A percentile compares a stretch with the other conserved stretches of the same genome.
Evolutionary conservation across 2,113 vertebrate species (phyloP).

Genomic region (Empidonax traillii): DNA sequence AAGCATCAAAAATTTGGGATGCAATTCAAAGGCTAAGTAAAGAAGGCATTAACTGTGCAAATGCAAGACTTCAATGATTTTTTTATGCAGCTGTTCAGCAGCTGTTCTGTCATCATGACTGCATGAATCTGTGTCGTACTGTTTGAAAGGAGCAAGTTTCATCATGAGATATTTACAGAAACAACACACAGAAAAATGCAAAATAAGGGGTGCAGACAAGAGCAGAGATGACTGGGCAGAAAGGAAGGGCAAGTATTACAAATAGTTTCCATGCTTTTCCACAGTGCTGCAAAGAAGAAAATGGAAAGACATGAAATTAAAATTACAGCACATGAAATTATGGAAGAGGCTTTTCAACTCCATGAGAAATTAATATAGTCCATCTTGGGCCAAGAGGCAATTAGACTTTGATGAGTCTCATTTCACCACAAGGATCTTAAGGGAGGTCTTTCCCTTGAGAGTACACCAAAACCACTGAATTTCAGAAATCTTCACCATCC

Average conservation of each 20-base stretch:
- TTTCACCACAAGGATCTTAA: not conserved
- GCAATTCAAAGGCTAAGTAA: not conserved
- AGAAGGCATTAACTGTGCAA: not conserved
- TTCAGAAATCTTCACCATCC: not conserved
- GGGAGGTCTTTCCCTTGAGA: not conserved
- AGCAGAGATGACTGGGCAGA: not conserved
- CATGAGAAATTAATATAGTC: not conserved
- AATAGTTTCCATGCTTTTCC: not conserved
- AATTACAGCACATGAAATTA: not conserved
- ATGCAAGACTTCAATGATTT: not conserved
- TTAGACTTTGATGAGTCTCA: not conserved
- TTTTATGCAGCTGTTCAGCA: not conserved
- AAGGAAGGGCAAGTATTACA: not conserved
- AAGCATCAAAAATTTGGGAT: not conserved
- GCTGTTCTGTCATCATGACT: not conserved
- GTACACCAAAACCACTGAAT: not conserved
- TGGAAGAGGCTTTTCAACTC: not conserved
- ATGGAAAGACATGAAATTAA: not conserved
- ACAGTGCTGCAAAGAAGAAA: not conserved
- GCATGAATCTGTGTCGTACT: not conserved
- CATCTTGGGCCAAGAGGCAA: not conserved
- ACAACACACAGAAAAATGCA: not conserved
- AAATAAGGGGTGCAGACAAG: not conserved
- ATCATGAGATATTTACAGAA: not conserved
- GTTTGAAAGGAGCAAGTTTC: not conserved